Base-by-base conservation (phyloP, 2,113 vertebrate genomes). In the Macrotis lagotis region DNA sequence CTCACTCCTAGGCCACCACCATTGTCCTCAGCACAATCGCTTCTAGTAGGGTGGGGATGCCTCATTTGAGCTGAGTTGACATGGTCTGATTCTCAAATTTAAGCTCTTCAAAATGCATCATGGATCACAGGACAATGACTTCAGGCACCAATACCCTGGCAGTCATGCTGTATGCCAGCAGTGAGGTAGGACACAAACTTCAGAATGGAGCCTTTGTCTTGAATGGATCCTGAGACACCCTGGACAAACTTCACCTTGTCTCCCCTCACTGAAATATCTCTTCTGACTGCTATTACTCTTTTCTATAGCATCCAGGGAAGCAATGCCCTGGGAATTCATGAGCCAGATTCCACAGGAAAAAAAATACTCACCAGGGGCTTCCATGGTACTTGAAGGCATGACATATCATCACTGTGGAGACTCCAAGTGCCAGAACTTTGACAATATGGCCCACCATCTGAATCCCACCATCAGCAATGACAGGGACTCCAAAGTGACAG, bases 351-450 rank as follows among this genome's bases (percentile, higher is more conserved):
- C 99, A 0, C 99, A 99, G 0, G 99, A 99, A 98, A 99, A 99
- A 98, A 99, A 99, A 98, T 99, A 99, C 97, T 99, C 99, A 0
- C 99, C 99, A 0, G 99, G 99, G 25, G 99, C 99, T 97, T 99
- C 99, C 0, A 99, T 99, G 95, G 99, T 99, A 44, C 99, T 99
- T 0, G 99, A 99, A 6, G 99, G 98, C 98, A 99, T 97, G 1
- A 49, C 99, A 99, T 99, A 99, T 99, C 99, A 99, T 99, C 74
- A 99, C 99, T 96, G 99, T 99, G 10, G 99, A 99, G 48, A 99
- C 99, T 88, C 99, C 99, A 1, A 99, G 98, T 3, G 99, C 99
- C 44, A 99, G 98, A 48, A 99, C 99, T 97, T 99, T 99, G 88
- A 99, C 99, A 92, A 99, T 99, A 0, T 99, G 99, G 48, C 99